Base-by-base conservation (phyloP, 2,113 vertebrate genomes). In the Sinocyclocheilus anophthalmus region DNA sequence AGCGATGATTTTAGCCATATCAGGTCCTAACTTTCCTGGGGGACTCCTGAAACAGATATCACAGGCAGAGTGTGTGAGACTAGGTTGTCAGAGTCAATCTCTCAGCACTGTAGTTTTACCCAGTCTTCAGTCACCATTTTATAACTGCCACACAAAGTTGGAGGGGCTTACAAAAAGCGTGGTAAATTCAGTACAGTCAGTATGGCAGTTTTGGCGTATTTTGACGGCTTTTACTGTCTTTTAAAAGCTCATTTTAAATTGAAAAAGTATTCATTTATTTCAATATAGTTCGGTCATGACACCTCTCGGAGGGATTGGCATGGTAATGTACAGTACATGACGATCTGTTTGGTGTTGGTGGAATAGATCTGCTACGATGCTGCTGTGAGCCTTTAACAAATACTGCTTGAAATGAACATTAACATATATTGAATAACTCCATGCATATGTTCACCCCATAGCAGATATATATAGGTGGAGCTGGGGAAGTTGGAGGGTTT, bases 1-100 rank as follows among this genome's bases (percentile, higher is more conserved):
- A 45, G 83, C 89, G 91, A 95, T 94, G 88, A 90, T 85, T 94
- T 95, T 91, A 93, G 92, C 93, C 93, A 94, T 93, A 87, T 92
- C 90, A 89, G 59, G 75, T 90, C 90, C 85, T 88, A 90, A 89
- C 88, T 88, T 76, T 87, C 65, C 79, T 73, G 83, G 77, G 75
- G 89, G 87, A 91, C 89, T 91, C 89, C 91, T 92, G 94, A 94
- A 93, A 93, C 89, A 92, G 91, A 93, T 92, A 90, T 90, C 88
- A 87, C 86, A 90, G 87, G 80, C 80, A 87, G 85, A 84, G 26
- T 72, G 82, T 86, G 82, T 83, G 84, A 90, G 88, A 87, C 86
- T 77, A 45, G 85, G 76, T 88, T 89, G 92, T 94, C 92, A 92
- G 84, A 92, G 67, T 73, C 87, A 88, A 92, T 91, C 90, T 85